Conservation (phyloP, 2,113 vertebrate genomes). For the Scatophagus argus region DNA sequence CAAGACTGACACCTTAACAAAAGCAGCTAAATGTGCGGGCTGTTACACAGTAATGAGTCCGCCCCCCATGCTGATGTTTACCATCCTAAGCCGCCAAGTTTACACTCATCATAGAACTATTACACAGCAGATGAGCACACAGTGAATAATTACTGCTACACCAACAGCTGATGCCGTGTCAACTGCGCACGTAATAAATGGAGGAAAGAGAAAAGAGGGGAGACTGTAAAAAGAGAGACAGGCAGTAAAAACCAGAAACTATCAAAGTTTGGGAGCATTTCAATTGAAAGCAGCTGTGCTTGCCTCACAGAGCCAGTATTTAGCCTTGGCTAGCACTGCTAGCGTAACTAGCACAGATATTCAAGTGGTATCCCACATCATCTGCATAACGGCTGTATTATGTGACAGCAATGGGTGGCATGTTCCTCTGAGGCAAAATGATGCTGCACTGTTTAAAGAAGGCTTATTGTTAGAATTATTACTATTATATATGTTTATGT, state of each 20-base stretch:
- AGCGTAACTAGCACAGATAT: slow-evolving; percentile 16
- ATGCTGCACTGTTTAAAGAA: background rate
- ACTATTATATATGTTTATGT: background rate
- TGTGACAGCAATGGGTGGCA: background rate
- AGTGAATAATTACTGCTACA: background rate
- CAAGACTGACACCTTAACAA: background rate
- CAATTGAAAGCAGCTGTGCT: slow-evolving; percentile 45
- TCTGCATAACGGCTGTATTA: slow-evolving; percentile 14
- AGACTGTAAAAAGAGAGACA: slow-evolving; percentile 26
- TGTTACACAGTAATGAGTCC: background rate
- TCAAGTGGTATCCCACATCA: background rate
- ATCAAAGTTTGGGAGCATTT: slow-evolving; percentile 38
- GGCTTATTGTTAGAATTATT: background rate
- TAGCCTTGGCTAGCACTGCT: slow-evolving; percentile 16
- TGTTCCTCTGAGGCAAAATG: slow-evolving; percentile 1
- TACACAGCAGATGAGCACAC: background rate
- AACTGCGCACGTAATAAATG: slow-evolving; percentile 11
- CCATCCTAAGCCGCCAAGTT: background rate
- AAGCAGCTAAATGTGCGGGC: background rate
- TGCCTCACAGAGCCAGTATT: slow-evolving; percentile 37
- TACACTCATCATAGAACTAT: background rate
- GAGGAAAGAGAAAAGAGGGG: slow-evolving; percentile 23
- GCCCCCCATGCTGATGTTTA: background rate
- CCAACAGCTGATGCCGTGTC: slow-evolving; percentile 2
- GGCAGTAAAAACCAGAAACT: slow-evolving; percentile 32